phyloP scores from a whole-genome alignment of 64 coral and sea anemone species.

The Montipora foliosa region DNA sequence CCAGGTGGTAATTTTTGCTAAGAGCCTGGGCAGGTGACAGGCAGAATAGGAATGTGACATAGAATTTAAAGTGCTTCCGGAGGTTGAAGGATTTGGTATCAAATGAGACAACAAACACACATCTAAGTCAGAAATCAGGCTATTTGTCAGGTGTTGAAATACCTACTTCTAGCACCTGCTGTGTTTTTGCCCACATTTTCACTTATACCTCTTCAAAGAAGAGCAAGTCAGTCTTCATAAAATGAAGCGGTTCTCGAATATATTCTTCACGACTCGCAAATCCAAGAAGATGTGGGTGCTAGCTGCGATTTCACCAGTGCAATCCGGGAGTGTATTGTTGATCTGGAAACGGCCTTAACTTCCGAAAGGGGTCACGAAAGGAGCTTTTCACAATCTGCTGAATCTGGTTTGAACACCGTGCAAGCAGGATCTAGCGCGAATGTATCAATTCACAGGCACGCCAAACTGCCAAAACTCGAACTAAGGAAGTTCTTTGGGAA shows the following conservation, averaged over 20 bases:
- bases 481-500: slow-evolving; percentile 45
- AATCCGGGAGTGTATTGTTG: background rate
- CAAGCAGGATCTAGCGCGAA: background rate
- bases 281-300: background rate
- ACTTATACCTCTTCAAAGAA: no score
- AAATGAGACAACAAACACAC: no score
- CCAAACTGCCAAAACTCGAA: slow-evolving; percentile 56
- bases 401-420: background rate
- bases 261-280: background rate
- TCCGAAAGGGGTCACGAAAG: background rate
- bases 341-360: background rate
- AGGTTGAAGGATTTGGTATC: no score
- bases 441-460: background rate
- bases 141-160: no score
- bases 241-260: background rate
- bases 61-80: no score
- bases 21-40: no score
- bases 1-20: no score
- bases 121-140: no score
- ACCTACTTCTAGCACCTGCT: no score
- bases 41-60: no score
- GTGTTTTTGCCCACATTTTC: no score
- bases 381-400: background rate
- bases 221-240: background rate
- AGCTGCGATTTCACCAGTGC: slow-evolving; percentile 26